Base-by-base conservation (phyloP, 2,797 vertebrate genomes). In the Buceros bicornis region DNA sequence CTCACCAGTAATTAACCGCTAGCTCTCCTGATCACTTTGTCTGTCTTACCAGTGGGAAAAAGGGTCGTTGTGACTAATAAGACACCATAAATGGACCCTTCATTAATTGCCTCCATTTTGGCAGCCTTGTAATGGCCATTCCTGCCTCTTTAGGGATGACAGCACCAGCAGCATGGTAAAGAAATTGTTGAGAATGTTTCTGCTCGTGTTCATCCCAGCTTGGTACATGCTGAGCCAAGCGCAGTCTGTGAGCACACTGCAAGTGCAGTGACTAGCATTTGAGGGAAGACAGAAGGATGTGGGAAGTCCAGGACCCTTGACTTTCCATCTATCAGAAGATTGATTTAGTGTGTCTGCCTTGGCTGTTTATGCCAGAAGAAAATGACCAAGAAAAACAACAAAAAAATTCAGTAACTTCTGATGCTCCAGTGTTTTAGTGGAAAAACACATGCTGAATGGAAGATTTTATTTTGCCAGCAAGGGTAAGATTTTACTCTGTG, bases 161-260 rank as follows among this genome's bases (percentile, higher is more conserved):
- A 66, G 10, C 25, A 48, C 10, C 3, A 4, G 9, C 53, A 66
- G 16, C 6, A 53, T 15, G 50, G 11, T 69, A 56, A 76, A 50
- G 7, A 35, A 69, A 37, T 3, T 19, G 19, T n/a, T 76, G 33
- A 61, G 19, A 71, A 50, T 5, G 18, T 31, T 76, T 70, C 18
- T 62, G 28, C 18, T 57, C 24, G 17, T n/a, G 3, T 56, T 70
- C 13, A n/a, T 17, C 7, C 16, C 43, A 45, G 8, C 16, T 43
- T 50, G 35, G 16, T 51, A 13, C 5, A 13, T 37, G 42, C 21
- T 50, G 33, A 76, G 12, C 42, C 17, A 69, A 48, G 18, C 0
- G 4, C 42, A n/a, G 26, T 24, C 28, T 57, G 8, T 0, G 0
- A 50, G 16, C 8, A 15, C 45, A 47, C 28, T 57, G 8, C 0